Evolutionary conservation across 1,140 invertebrate genomes (phyloP), one percentile per base, ranked within the genome.

Genomic region (Lordiphosa mommai): DNA sequence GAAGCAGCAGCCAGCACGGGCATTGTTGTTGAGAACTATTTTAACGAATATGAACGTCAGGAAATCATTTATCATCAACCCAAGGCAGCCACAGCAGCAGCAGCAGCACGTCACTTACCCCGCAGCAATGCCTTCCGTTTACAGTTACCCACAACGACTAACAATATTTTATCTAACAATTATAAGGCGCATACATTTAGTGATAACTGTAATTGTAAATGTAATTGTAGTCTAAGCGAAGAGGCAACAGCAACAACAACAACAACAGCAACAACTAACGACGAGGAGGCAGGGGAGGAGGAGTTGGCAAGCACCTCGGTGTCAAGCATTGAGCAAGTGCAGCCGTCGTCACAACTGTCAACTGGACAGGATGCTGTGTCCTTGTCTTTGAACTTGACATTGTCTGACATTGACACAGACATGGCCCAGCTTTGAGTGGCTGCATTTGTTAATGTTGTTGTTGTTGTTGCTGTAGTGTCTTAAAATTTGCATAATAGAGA

Each of bases 1-100:
- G 17, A 46, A 32, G 1, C 50, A 12, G 17, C 41, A 32, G 1
- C 50, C 27, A 41, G 50, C 5, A 64, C 48, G 57, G 84, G 84
- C 61, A 87, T 87, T 76, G 73, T 87, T 84, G 84, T 87, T 47
- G 84, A 87, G 65, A 87, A 87, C 59, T 87, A 87, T 87, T 87
- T 87, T 56, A 87, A 87, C 72, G 84, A 87, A 76, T 87, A 87
- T 61, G 84, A 87, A 63, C 84, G 84, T 76, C 84, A 87, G 84
- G 84, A 87, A 87, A 87, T 87, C 79, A 87, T 86, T 67, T 86
- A 86, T 86, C 82, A 74, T 74, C 71, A 85, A 70, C 72, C 72
- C 50, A 63, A 76, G 60, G 51, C 30, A 46, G 14, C 29, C 61
- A 10, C 13, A 50, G 14, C 17, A 23, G n/a, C 49, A 68, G 13